These are phyloP conservation scores for Sarcophaga bullata DNA, from an alignment of 1,140 invertebrate species.

Conservation along the genomic window DNA sequence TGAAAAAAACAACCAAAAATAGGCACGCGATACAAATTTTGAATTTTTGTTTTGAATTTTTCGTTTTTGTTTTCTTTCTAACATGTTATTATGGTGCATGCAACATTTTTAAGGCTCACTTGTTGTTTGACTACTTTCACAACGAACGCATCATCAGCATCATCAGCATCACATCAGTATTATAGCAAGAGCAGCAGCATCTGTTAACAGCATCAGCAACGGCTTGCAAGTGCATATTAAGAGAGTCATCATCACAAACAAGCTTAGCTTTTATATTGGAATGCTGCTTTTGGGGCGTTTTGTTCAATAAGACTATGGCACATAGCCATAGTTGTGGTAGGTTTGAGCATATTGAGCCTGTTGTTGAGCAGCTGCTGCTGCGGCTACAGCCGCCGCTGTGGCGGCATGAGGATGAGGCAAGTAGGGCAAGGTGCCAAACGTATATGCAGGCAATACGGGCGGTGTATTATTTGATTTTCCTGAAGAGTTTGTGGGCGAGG, in stretches of 20 bases:
- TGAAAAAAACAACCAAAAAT: not conserved
- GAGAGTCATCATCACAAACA: not conserved
- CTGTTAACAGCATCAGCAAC: not conserved
- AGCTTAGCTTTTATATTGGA: not conserved
- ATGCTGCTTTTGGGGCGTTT: not conserved
- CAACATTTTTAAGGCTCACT: conserved; percentile 11
- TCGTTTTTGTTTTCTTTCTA: not conserved
- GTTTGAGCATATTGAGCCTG: conserved; percentile 54
- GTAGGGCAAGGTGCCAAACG: conserved; percentile 60
- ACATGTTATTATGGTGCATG: not conserved
- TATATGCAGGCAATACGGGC: conserved; percentile 58
- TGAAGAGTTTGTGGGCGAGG: conserved; percentile 13
- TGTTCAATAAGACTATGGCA: conserved; percentile 49
- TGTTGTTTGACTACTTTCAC: conserved; percentile 16
- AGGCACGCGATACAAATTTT: conserved; percentile 1
- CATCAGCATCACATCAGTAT: too few relatives aligned
- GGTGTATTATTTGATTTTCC: conserved; percentile 33
- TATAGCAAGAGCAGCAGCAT: too few relatives aligned
- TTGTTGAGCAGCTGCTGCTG: conserved; percentile 46
- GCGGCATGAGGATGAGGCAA: conserved; percentile 49
- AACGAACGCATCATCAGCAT: not conserved
- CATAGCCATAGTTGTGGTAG: conserved; percentile 63
- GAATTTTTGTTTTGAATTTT: not conserved
- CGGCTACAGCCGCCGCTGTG: conserved; percentile 22
- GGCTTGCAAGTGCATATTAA: not conserved